Evolutionary conservation across 1,140 invertebrate genomes (phyloP).

Genomic region (Diabrotica virgifera): DNA sequence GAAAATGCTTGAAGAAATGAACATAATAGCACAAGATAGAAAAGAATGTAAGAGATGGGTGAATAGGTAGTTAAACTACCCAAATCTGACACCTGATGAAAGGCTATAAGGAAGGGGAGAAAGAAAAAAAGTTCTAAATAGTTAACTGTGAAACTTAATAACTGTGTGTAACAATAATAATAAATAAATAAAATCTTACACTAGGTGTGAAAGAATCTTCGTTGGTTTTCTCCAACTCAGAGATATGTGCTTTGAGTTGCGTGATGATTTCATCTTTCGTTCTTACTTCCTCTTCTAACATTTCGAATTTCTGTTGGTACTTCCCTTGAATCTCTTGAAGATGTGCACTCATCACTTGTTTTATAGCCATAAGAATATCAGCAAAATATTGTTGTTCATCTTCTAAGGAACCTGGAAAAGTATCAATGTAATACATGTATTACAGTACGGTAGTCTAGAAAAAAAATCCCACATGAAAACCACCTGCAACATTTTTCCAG

Average conservation of each 20-base stretch:
- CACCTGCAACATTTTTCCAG: too few relatives aligned
- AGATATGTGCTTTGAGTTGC: slow-evolving; percentile 68
- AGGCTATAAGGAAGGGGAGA: too few relatives aligned
- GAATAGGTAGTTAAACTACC: too few relatives aligned
- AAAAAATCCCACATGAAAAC: too few relatives aligned
- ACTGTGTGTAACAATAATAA: too few relatives aligned
- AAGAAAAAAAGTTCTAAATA: too few relatives aligned
- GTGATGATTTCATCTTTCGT: slow-evolving; percentile 75
- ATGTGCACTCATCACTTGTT: slow-evolving; percentile 71
- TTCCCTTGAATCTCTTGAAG: slow-evolving; percentile 64
- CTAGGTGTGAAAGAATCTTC: slow-evolving; percentile 57
- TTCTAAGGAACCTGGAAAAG: slow-evolving; percentile 45
- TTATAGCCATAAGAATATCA: slow-evolving; percentile 70
- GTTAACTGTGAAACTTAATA: too few relatives aligned
- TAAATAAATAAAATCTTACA: slow-evolving; percentile 38
- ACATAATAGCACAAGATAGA: too few relatives aligned
- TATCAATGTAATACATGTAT: slow-evolving; percentile 4
- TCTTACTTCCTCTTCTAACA: slow-evolving; percentile 70
- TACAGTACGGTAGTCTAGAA: too few relatives aligned
- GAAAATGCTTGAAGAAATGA: too few relatives aligned
- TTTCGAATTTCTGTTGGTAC: slow-evolving; percentile 66
- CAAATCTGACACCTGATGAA: too few relatives aligned
- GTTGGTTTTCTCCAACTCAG: slow-evolving; percentile 60
- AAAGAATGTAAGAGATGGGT: too few relatives aligned
- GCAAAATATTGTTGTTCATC: slow-evolving; percentile 74